Percentiles rank a stretch among this genome's conserved stretches.
phyloP scores from a whole-genome alignment of 2,113 vertebrate species.

The Peucedramus taeniatus region DNA sequence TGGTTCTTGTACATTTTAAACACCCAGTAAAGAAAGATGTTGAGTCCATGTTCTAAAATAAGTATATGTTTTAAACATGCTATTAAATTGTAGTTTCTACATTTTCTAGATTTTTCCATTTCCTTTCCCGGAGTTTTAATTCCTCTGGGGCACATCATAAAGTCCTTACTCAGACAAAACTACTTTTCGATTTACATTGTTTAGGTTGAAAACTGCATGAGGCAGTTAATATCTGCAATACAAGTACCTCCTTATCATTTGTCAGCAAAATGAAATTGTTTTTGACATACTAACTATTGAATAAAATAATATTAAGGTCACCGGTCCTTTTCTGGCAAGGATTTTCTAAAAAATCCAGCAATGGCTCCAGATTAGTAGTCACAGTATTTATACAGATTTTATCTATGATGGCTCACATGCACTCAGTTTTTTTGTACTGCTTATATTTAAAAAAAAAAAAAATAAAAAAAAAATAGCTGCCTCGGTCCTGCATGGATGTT shows the following conservation, averaged over 20 bases:
- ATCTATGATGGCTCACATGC: neutral
- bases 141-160: neutral
- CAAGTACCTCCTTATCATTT: neutral
- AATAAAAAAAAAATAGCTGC: neutral
- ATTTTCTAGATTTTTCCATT: constrained; percentile 20
- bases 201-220: constrained; percentile 10
- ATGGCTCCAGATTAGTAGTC: neutral
- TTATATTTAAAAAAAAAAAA: neutral
- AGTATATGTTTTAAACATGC: neutral
- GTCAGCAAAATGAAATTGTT: neutral
- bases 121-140: constrained; percentile 3
- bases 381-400: neutral
- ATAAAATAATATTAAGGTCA: constrained; percentile 10
- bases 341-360: neutral
- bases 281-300: neutral
- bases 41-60: constrained; percentile 7
- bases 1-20: neutral
- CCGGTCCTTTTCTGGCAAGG: neutral
- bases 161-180: constrained; percentile 14
- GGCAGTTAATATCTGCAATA: neutral
- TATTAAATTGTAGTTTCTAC: neutral
- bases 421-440: neutral
- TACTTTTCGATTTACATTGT: neutral
- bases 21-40: neutral
- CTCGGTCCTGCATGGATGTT: neutral